Evolutionary conservation across 1,140 invertebrate genomes (phyloP), one percentile per base, ranked within the genome.

Genomic region (Drosophila neocordata): DNA sequence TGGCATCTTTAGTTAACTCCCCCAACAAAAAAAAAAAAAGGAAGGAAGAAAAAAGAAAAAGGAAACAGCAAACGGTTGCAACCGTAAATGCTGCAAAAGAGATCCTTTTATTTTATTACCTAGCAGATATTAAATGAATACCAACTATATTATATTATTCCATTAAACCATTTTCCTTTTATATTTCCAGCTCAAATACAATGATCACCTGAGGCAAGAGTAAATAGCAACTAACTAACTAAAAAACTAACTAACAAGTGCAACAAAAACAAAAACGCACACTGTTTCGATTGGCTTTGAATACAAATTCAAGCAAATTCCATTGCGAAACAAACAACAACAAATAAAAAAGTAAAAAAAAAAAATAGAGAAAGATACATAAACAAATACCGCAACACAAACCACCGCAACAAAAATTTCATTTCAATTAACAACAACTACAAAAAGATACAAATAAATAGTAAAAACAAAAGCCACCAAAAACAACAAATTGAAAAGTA

Each of bases 1-100:
- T 79, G 83, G 82, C 82, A 88, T 82, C 79, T 75, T 72, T 69
- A 77, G 83, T 87, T 87, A 82, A 88, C 82, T 87, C 72, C 68
- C 71, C 55, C 69, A 66, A 77, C 78, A 65, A 73, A 73, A 55
- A 69, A 37, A 63, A 35, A 69, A 69, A 76, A 56, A 53, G 73
- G 61, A 44, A 66, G n/a, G n/a, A n/a, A n/a, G n/a, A 73, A 73
- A 55, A 69, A 37, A 63, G 34, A 69, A 69, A 76, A 56, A 53
- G 73, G 61, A 44, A 66, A n/a, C n/a, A n/a, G n/a, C n/a, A n/a
- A n/a, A n/a, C n/a, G n/a, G 64, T 65, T 61, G 58, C 52, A 37
- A 8, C 55, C 34, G 22, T 24, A 62, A 48, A 65, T 38, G 27
- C 55, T 24, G 48, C 55, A 66, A 6, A 31, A 60, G 66, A 72